Evolutionary conservation across 2,797 vertebrate genomes (phyloP).

Genomic region (Sparidentex hasta): DNA sequence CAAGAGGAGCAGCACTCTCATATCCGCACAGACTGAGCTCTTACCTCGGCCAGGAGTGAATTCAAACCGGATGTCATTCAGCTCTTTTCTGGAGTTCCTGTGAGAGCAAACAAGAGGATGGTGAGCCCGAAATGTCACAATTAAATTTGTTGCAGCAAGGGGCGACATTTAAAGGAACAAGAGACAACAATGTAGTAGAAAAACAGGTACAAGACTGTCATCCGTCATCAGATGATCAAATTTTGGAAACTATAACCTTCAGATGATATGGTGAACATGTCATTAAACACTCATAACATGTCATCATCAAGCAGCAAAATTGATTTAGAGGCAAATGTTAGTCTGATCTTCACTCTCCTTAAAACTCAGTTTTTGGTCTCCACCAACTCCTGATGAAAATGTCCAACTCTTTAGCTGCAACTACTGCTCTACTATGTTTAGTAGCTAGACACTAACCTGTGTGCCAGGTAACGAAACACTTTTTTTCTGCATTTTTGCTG

Average conservation of each 20-base stretch:
- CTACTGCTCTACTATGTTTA: slow-evolving; percentile 1
- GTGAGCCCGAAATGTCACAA: slow-evolving; percentile 26
- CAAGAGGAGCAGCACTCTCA: slow-evolving; percentile 25
- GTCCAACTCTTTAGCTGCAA: neutral
- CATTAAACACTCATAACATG: neutral
- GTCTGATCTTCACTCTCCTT: neutral
- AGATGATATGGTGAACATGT: too few species aligned
- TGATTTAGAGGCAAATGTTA: too few species aligned
- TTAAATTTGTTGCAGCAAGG: slow-evolving; percentile 10
- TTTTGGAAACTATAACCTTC: too few species aligned
- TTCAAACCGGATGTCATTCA: slow-evolving; percentile 99
- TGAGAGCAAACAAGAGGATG: slow-evolving; percentile 53
- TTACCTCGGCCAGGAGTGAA: slow-evolving; percentile 98
- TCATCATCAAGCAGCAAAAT: neutral
- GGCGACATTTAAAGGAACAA: neutral
- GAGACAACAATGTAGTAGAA: neutral
- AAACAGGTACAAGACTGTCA: neutral
- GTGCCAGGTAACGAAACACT: too few species aligned
- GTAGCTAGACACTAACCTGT: neutral
- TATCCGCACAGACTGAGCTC: slow-evolving; percentile 51
- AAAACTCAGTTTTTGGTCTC: neutral
- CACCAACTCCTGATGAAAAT: neutral
- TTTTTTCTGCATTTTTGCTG: neutral
- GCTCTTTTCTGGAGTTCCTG: slow-evolving; percentile 97
- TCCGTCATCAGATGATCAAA: neutral